Evolutionary conservation across 2,113 vertebrate species (phyloP), one percentile per base, ranked within the genome.

Genomic region (Hyaena hyaena): DNA sequence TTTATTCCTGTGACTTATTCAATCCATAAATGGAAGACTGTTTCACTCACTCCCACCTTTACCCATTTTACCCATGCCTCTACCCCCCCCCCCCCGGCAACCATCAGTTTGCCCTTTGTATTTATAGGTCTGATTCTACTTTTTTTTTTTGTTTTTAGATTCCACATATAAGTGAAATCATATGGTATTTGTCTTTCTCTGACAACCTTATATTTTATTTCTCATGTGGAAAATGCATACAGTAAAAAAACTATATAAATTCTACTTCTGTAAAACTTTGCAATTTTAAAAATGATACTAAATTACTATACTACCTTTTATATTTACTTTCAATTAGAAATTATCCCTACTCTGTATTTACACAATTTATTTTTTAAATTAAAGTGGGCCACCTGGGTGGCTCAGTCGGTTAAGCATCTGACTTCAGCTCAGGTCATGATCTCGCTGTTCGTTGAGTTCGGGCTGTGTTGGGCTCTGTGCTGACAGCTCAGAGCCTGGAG

Each of bases 221-320:
- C 92, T 19, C 48, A 68, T 4, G 15, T 79, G 43, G 43, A 88
- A 63, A 16, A 10, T 82, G 28, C 39, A 76, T 8, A 87, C n/a
- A 5, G 45, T 88, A 14, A 82, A 95, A 95, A 86, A 87, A 11
- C 17, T 39, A 14, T 12, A 26, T 35, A 43, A 71, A 82, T 87
- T 77, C 16, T 17, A 63, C 88, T 95, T 96, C 16, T 93, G 26
- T 86, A 95, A 85, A 97, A 77, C 17, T 45, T 74, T 73, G 3
- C 11, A 35, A 90, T 55, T 23, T 84, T 66, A 87, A 61, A 83
- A 61, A 50, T 85, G 21, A 12, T 83, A 69, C 68, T 81, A 92
- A 94, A 90, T 68, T 39, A 84, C 0, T 19, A 21, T 53, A 50
- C 10, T 50, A 35, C 19, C 21, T 89, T 10, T 63, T 43, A 43